phyloP scores from a whole-genome alignment of 2,888 invertebrate species.

The Cactoblastis cactorum region DNA sequence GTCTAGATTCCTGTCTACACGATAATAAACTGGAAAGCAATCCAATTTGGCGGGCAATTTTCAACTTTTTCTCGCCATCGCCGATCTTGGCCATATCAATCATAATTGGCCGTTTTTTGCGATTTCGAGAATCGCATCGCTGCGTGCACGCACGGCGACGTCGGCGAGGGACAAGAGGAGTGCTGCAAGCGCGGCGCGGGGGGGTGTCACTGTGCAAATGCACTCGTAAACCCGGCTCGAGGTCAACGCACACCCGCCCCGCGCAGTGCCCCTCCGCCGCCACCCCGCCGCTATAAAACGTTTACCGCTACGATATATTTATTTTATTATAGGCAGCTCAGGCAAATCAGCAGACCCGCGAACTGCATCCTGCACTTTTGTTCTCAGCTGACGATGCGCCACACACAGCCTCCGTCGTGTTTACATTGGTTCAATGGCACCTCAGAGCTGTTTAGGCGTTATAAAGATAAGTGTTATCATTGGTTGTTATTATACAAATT shows the following conservation, averaged over 20 bases:
- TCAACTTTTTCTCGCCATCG: slow-evolving; percentile 42
- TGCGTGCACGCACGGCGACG: slow-evolving; percentile 56
- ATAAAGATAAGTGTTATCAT: not conserved
- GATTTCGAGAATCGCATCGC: slow-evolving; percentile 49
- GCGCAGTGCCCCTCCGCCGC: slow-evolving; percentile 35
- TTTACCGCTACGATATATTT: slow-evolving; percentile 66
- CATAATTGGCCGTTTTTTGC: slow-evolving; percentile 67
- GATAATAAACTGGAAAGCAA: slow-evolving; percentile 38
- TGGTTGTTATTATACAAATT: not conserved
- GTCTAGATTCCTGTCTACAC: slow-evolving; percentile 32
- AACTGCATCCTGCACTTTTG: slow-evolving; percentile 32
- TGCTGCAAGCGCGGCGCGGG: slow-evolving; percentile 30
- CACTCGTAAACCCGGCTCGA: slow-evolving; percentile 70
- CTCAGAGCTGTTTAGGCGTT: not conserved
- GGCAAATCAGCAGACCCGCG: slow-evolving; percentile 21
- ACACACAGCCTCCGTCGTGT: not conserved
- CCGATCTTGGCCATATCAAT: slow-evolving; percentile 60
- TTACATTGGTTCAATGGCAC: not conserved
- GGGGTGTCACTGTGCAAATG: slow-evolving; percentile 76
- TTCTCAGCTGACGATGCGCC: slow-evolving; percentile 20
- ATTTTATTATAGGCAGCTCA: slow-evolving; percentile 40
- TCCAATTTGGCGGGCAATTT: slow-evolving; percentile 43
- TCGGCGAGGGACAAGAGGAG: slow-evolving; percentile 22
- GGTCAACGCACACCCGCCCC: slow-evolving; percentile 64
- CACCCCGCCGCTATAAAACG: slow-evolving; percentile 48